A percentile compares a stretch with the other conserved stretches of the same genome.
Conservation (phyloP, 2,888 invertebrate species). For the Trichopoda pennipes region DNA sequence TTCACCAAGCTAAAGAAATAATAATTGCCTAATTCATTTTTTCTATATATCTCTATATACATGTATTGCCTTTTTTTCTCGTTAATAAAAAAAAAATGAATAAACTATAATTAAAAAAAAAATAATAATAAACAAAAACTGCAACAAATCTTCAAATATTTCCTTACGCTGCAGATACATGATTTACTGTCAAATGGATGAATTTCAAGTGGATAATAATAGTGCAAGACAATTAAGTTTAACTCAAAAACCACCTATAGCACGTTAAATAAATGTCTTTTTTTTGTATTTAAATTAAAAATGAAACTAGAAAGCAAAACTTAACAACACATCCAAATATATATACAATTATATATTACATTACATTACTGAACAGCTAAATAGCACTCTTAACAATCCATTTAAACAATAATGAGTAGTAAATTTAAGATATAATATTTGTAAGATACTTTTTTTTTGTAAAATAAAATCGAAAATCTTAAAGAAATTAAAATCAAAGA, state of each 20-base stretch:
- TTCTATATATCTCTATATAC: slow-evolving; percentile 55
- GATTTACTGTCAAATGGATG: slow-evolving; percentile 92
- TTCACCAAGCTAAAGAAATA: neutral
- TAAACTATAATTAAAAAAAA: slow-evolving; percentile 37
- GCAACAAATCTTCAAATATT: slow-evolving; percentile 3
- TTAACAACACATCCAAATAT: slow-evolving; percentile 3
- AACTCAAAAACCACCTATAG: slow-evolving; percentile 75
- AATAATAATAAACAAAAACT: slow-evolving; percentile 9
- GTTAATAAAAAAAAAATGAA: slow-evolving; percentile 25
- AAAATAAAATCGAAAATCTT: neutral
- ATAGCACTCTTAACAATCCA: slow-evolving; percentile 47
- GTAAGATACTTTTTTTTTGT: slow-evolving; percentile 29
- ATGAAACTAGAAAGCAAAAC: slow-evolving; percentile 6
- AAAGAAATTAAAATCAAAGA: slow-evolving; percentile 37
- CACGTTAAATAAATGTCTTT: slow-evolving; percentile 71
- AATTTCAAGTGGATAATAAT: slow-evolving; percentile 87
- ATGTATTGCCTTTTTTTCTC: slow-evolving; percentile 55
- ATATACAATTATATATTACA: neutral
- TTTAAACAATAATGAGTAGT: slow-evolving; percentile 48
- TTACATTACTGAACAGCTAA: slow-evolving; percentile 27
- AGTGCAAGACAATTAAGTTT: slow-evolving; percentile 82
- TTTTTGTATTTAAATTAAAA: slow-evolving; percentile 9
- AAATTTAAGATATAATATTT: slow-evolving; percentile 34
- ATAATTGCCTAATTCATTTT: slow-evolving; percentile 55
- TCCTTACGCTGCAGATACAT: slow-evolving; percentile 84